A percentile compares a stretch with the other conserved stretches of the same genome.
Evolutionary conservation across 2,888 invertebrate genomes (phyloP).

Genomic region (Eurytoma adleriae): DNA sequence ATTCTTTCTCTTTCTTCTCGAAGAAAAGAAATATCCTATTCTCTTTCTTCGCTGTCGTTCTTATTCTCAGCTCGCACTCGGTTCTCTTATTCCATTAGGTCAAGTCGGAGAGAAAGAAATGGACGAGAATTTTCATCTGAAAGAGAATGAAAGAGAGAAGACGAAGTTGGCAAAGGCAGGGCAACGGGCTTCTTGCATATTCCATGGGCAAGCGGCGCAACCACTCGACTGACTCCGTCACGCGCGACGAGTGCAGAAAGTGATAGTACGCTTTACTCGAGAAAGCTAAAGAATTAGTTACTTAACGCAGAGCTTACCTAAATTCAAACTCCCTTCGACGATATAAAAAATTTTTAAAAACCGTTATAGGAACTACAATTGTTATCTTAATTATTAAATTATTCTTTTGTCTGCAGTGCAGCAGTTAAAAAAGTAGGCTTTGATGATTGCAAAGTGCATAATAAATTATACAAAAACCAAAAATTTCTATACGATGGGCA

Average conservation of each 20-base stretch:
- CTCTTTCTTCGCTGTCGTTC: not conserved
- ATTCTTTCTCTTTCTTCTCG: not conserved
- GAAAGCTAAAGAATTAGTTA: not conserved
- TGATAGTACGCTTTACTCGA: constrained; percentile 63
- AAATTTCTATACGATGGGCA: no score
- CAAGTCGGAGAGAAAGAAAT: not conserved
- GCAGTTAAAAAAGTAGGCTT: no score
- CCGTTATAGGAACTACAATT: no score
- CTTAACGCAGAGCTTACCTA: not conserved
- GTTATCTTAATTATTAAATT: no score
- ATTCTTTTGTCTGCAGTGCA: no score
- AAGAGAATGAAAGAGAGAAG: constrained; percentile 1
- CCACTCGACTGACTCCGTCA: constrained; percentile 60
- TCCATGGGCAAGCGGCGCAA: not conserved
- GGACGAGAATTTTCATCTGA: constrained; percentile 23
- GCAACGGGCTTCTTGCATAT: constrained; percentile 39
- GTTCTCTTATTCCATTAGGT: not conserved
- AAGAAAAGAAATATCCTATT: not conserved
- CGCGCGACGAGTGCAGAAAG: constrained; percentile 68
- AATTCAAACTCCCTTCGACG: not conserved
- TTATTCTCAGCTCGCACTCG: not conserved
- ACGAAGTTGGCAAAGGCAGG: not conserved
- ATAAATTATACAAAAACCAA: no score
- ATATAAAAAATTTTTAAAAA: no score
- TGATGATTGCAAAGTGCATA: no score